Conservation (phyloP, 2,888 invertebrate species). For the Calliphora vomitoria region DNA sequence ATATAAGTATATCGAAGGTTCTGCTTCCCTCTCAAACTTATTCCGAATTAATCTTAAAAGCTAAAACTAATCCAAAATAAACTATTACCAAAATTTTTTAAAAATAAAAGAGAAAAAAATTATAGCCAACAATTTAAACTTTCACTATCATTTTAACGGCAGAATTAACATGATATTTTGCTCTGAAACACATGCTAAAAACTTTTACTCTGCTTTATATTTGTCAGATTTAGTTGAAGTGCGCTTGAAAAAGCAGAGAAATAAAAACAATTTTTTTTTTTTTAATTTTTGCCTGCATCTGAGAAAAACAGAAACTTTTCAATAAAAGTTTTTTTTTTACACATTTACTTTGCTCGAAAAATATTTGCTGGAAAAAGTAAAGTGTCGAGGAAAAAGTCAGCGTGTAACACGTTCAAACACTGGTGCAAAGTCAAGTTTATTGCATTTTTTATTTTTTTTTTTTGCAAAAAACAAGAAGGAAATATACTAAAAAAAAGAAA, state of each 20-base stretch:
- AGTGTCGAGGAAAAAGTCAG: conserved; percentile 19
- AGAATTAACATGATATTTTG: conserved; percentile 43
- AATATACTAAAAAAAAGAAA: too few species aligned
- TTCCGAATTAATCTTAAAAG: too few species aligned
- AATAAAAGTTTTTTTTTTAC: conserved; percentile 9
- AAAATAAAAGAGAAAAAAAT: not conserved
- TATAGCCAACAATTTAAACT: conserved; percentile 28
- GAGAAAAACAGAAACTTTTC: conserved; percentile 29
- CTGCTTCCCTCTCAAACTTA: too few species aligned
- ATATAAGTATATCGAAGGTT: too few species aligned
- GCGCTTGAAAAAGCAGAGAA: conserved; percentile 14
- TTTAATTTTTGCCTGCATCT: not conserved
- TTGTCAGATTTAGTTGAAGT: conserved; percentile 35
- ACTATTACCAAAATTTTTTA: not conserved
- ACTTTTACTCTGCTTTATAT: conserved; percentile 10
- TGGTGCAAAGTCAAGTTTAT: conserved; percentile 39
- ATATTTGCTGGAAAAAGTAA: not conserved
- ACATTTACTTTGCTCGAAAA: conserved; percentile 1
- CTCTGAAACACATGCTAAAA: not conserved
- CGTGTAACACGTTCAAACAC: not conserved
- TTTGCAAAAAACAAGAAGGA: not conserved
- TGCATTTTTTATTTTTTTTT: not conserved
- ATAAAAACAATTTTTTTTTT: too few species aligned
- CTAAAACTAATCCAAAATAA: not conserved
- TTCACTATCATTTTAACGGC: conserved; percentile 46